Evolutionary conservation across 1,140 invertebrate genomes (phyloP).

Genomic region (Bombus consobrinus): DNA sequence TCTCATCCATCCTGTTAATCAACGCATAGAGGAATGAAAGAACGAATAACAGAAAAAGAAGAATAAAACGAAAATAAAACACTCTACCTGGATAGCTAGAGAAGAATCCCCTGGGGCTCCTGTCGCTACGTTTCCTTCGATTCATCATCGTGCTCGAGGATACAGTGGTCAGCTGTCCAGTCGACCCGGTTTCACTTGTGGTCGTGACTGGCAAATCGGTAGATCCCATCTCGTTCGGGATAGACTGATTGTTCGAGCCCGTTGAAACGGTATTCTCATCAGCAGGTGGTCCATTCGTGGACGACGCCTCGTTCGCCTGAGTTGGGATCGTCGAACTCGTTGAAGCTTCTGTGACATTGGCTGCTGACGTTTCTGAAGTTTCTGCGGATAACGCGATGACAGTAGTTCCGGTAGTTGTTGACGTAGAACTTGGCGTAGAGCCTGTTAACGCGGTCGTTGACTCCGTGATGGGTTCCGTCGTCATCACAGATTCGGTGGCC

Average conservation of each 20-base stretch:
- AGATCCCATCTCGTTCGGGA: conserved; percentile 19
- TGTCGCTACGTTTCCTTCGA: conserved; percentile 64
- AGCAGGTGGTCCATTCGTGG: conserved; percentile 19
- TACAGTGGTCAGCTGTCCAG: not conserved
- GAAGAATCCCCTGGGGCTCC: conserved; percentile 66
- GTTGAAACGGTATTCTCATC: conserved; percentile 50
- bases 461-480: not conserved
- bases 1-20: not conserved
- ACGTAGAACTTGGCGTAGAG: not conserved
- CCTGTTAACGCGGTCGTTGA: conserved; percentile 3
- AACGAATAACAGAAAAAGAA: not conserved
- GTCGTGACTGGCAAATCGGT: conserved; percentile 26
- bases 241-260: conserved; percentile 21
- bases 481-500: not conserved
- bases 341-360: not conserved
- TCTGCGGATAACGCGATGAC: not conserved
- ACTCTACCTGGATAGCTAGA: conserved; percentile 72
- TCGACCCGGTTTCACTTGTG: conserved; percentile 20
- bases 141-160: conserved; percentile 44
- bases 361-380: not conserved
- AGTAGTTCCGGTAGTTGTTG: too few species aligned
- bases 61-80: not conserved
- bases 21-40: not conserved
- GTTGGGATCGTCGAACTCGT: conserved; percentile 11
- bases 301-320: not conserved